Conservation (phyloP, 2,888 invertebrate genomes). For the Drosophila ustulata region DNA sequence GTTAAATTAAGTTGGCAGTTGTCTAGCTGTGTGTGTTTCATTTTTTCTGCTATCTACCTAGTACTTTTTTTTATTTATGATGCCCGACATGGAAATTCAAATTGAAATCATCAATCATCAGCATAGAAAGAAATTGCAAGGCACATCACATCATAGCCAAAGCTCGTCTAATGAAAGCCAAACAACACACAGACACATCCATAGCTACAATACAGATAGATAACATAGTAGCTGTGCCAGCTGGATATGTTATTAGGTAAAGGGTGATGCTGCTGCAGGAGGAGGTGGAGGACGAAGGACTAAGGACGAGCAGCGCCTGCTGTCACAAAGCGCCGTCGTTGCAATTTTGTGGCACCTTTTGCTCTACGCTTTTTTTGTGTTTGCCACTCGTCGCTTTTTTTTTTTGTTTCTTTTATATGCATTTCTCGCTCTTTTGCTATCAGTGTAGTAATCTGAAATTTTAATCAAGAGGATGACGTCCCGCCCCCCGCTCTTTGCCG, state of each 20-base stretch:
- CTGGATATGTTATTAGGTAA: slow-evolving; percentile 73
- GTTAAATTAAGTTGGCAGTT: slow-evolving; percentile 76
- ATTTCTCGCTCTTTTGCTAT: slow-evolving; percentile 66
- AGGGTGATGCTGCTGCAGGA: neutral
- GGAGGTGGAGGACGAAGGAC: slow-evolving; percentile 16
- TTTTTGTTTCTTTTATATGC: slow-evolving; percentile 50
- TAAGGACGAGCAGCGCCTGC: slow-evolving; percentile 26
- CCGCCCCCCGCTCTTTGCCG: slow-evolving; percentile 3
- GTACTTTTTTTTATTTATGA: slow-evolving; percentile 60
- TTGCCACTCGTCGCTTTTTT: slow-evolving; percentile 1
- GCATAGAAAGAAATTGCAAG: slow-evolving; percentile 48
- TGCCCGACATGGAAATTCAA: slow-evolving; percentile 78
- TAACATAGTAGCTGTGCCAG: slow-evolving; percentile 1
- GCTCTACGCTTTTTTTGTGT: slow-evolving; percentile 30
- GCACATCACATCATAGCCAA: slow-evolving; percentile 40
- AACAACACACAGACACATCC: slow-evolving; percentile 49
- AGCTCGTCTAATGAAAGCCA: slow-evolving; percentile 74
- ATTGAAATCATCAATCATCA: slow-evolving; percentile 81
- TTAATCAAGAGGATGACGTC: slow-evolving; percentile 69
- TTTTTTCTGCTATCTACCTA: slow-evolving; percentile 1
- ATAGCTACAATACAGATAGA: slow-evolving; percentile 1
- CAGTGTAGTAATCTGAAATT: slow-evolving; percentile 79
- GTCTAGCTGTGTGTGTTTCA: slow-evolving; percentile 14
- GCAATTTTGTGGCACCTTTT: slow-evolving; percentile 77
- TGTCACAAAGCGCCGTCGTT: slow-evolving; percentile 76